Percentiles rank a stretch among this genome's conserved stretches.
phyloP scores from a whole-genome alignment of 2,113 vertebrate genomes.

The Xyrauchen texanus region DNA sequence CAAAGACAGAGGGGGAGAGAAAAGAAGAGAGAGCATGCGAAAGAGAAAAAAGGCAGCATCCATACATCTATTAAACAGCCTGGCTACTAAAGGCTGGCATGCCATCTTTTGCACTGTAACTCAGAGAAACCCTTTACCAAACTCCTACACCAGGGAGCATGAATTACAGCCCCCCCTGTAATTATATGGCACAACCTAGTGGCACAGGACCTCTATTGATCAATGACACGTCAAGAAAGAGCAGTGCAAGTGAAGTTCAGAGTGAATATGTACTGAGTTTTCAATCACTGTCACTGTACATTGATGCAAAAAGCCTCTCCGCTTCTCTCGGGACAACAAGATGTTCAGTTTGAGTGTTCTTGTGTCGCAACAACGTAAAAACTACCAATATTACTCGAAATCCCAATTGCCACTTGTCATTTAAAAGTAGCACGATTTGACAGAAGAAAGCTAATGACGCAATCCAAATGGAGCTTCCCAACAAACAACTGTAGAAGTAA shows the following conservation, averaged over 20 bases:
- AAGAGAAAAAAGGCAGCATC: constrained; percentile 46
- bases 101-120: constrained; percentile 74
- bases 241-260: constrained; percentile 68
- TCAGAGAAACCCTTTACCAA: constrained; percentile 70
- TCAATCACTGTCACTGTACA: constrained; percentile 34
- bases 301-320: not conserved
- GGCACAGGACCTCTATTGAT: constrained; percentile 76
- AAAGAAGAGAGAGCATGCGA: not conserved
- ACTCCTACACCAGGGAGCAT: constrained; percentile 74
- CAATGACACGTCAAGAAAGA: constrained; percentile 57
- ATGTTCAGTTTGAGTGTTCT: not conserved
- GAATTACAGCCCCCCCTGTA: constrained; percentile 56
- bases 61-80: constrained; percentile 69
- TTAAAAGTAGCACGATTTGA: constrained; percentile 52
- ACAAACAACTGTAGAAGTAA: no score
- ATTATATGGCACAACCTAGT: constrained; percentile 61
- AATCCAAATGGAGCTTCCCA: no score
- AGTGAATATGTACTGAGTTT: constrained; percentile 1
- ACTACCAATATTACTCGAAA: constrained; percentile 16
- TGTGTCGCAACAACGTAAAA: not conserved
- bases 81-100: constrained; percentile 73
- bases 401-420: constrained; percentile 48
- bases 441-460: no score
- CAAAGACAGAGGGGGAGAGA: constrained; percentile 3
- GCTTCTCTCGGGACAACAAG: not conserved